Conservation (phyloP, 2,113 vertebrate genomes). For the Gallinago undulata region DNA sequence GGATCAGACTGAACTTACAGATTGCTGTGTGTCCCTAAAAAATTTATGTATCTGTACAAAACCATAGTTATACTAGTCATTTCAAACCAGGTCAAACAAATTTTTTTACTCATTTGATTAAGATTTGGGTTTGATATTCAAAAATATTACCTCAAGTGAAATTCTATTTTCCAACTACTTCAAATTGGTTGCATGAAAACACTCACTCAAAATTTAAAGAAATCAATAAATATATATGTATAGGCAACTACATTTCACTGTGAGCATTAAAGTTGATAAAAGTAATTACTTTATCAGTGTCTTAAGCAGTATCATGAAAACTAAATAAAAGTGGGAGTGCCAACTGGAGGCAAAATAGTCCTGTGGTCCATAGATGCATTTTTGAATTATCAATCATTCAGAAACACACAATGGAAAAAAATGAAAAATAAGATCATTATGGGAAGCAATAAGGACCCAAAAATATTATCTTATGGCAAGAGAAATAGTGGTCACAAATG, state of each 20-base stretch:
- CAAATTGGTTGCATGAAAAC: not conserved
- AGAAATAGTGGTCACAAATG: not conserved
- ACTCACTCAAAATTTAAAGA: not conserved
- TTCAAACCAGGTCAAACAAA: not conserved
- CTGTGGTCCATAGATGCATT: not conserved
- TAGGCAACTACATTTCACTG: not conserved
- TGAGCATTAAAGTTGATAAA: not conserved
- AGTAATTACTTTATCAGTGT: not conserved
- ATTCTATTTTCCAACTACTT: not conserved
- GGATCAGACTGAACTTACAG: not conserved
- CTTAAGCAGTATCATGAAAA: not conserved
- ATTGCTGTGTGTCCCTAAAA: not conserved
- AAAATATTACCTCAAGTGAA: not conserved
- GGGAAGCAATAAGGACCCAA: not conserved
- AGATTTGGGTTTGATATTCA: not conserved
- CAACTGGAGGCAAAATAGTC: not conserved
- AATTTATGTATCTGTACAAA: not conserved
- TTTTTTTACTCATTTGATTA: not conserved
- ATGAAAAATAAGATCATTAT: no score
- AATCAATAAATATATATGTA: not conserved
- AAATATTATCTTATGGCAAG: not conserved
- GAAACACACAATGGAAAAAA: not conserved
- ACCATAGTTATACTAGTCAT: not conserved
- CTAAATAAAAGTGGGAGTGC: not conserved
- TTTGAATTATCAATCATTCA: not conserved